Evolutionary conservation across 1,140 invertebrate species (phyloP).

Genomic region (Phocides pigmalion): DNA sequence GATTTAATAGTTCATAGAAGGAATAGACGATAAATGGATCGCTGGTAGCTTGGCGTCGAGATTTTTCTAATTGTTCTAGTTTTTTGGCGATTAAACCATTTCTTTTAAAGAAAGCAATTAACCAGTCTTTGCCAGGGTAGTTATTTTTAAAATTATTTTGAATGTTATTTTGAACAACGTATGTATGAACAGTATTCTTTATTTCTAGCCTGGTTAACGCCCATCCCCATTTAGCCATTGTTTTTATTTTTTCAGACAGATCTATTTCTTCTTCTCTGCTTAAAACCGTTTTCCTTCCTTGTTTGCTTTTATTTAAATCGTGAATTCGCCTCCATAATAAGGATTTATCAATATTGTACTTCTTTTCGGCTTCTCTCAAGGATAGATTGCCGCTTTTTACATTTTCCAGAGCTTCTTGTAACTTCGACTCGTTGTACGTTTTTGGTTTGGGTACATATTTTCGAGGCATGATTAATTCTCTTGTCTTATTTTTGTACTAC

Average conservation of each 20-base stretch:
- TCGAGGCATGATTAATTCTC: not conserved
- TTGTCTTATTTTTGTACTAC: not conserved
- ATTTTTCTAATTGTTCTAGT: not conserved
- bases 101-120: not conserved
- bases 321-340: conserved; percentile 11
- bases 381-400: not conserved
- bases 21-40: not conserved
- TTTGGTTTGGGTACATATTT: conserved; percentile 9
- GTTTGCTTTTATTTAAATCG: conserved; percentile 11
- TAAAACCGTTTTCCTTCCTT: not conserved
- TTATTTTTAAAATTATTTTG: not conserved
- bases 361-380: not conserved
- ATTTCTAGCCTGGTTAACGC: not conserved
- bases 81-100: not conserved
- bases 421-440: not conserved
- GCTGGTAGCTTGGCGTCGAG: not conserved
- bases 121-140: not conserved
- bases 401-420: conserved; percentile 11
- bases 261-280: not conserved
- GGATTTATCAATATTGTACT: conserved; percentile 11
- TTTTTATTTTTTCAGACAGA: conserved; percentile 22
- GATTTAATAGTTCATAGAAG: too few relatives aligned
- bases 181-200: not conserved
- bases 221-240: not conserved
- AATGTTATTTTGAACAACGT: not conserved